Evolutionary conservation across 2,797 vertebrate genomes (phyloP).

Genomic region (Discoglossus pictus): DNA sequence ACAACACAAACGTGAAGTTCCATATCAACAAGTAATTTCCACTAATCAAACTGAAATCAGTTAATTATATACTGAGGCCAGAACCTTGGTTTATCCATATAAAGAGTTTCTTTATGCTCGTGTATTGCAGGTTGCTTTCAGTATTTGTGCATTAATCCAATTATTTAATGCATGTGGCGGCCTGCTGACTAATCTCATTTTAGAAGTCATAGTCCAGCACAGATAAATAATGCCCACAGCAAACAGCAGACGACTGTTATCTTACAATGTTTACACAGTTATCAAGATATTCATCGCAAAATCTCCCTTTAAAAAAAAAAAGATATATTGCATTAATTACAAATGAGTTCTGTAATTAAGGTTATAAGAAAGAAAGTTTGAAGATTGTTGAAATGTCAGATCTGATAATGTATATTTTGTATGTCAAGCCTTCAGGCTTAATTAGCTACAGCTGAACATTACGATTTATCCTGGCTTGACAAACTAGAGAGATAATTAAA

Average conservation of each 20-base stretch:
- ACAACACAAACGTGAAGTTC: too few species aligned
- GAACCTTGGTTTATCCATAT: neutral
- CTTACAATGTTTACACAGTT: conserved; percentile 31
- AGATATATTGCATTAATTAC: conserved; percentile 39
- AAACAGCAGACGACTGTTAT: neutral
- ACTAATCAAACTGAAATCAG: neutral
- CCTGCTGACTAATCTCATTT: conserved; percentile 4
- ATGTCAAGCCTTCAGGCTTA: conserved; percentile 47
- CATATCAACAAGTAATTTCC: conserved; percentile 1
- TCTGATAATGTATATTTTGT: conserved; percentile 19
- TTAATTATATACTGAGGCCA: neutral
- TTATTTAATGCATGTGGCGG: neutral
- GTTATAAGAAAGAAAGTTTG: conserved; percentile 26
- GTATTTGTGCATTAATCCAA: conserved; percentile 2
- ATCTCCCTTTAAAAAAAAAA: conserved; percentile 32
- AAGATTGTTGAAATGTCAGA: conserved; percentile 50
- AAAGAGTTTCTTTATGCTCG: neutral
- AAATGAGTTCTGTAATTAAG: conserved; percentile 45
- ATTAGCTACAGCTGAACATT: conserved; percentile 47
- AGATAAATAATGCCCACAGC: conserved; percentile 8
- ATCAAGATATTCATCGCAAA: conserved; percentile 8
- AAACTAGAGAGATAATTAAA: conserved; percentile 49
- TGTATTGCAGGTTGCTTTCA: neutral
- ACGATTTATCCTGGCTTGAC: conserved; percentile 50
- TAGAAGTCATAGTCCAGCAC: neutral